Base-by-base conservation (phyloP, 1,140 invertebrate genomes). In the Rhizoglyphus robini region DNA sequence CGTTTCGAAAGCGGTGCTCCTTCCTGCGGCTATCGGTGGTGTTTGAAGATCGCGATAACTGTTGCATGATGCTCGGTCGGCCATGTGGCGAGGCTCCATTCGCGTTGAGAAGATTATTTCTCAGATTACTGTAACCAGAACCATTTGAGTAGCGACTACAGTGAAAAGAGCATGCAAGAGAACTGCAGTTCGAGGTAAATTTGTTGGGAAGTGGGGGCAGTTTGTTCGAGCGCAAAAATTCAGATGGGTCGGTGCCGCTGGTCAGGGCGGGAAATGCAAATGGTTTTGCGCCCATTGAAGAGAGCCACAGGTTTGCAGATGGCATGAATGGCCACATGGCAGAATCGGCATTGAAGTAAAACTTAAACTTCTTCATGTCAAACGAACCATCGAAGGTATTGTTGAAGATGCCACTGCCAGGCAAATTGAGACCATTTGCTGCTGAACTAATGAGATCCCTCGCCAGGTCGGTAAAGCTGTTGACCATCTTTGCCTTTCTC, bases 11-110 rank as follows among this genome's bases (percentile, higher is more conserved):
- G 31, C 66, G 36, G 27, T 41, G 32, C 31, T 48, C 51, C 31
- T 65, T 60, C 20, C 86, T 81, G n/a, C 80, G 82, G 71, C 93
- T 88, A 71, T 90, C 88, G 30, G 88, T 68, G 68, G 60, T 65
- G 70, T 57, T 54, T 62, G 83, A 83, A 65, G 84, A 83, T 29
- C n/a, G n/a, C 84, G 72, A 0, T 13, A 61, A 34, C 18, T 76
- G 76, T 1, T 79, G 73, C 0, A 78, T 29, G 60, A 65, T 66
- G 15, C 66, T 47, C 18, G 47, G 63, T 27, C 49, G 25, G 25
- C 49, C 63, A 47, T 47, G n/a, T 8, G 23, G 23, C 48, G 15
- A 30, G 60, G 11, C 29, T 47, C 11, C 58, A 36, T 29, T 47
- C 31, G 23, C 49, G 31, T n/a, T 51, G 29, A 34, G 65, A 36